Base-by-base conservation (phyloP, 2,113 vertebrate genomes). In the Python bivittatus region DNA sequence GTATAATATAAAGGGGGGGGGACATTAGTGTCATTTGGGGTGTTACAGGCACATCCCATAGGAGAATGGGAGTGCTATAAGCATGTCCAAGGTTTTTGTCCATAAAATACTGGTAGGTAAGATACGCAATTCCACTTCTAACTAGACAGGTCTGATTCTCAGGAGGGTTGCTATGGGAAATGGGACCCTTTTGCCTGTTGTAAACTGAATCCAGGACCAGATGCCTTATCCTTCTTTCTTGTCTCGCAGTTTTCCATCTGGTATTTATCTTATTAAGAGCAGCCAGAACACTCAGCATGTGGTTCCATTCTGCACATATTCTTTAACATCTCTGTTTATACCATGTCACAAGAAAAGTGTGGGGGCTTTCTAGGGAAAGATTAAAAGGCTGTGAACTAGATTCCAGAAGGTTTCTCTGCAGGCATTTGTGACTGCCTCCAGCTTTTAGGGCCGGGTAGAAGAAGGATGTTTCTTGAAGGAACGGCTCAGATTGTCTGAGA, bases 301-400 rank as follows among this genome's bases (percentile, higher is more conserved):
- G 93, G 84, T 94, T 94, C 96, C 92, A 88, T 96, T 95, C 94
- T 93, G 93, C 95, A 96, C 95, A 96, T 95, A 94, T 95, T 96
- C 90, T 88, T 92, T 90, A 90, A 93, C 95, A 93, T 94, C 95
- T 96, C 96, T 96, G 93, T 95, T 96, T 96, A 93, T 88, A 58
- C 92, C 94, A 89, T 96, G 94, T 95, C 94, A 94, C 91, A 94
- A 92, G 88, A 95, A 96, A 72, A 95, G 29, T 86, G 89, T 53
- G 85, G 6, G 12, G 90, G 57, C 92, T 94, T 79, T 44, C 53
- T 84, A 54, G 23, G 44, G 68, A 8, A 84, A 95, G 91, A 53
- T 89, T 88, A 94, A 85, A 92, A 61, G 60, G 12, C n/a, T n/a
- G 56, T 48, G 90, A 93, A 92, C 91, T 54, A 86, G 68, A 86